Percentiles rank a stretch among this genome's conserved stretches.
phyloP scores from a whole-genome alignment of 2,113 vertebrate species.

The Cettia cetti region DNA sequence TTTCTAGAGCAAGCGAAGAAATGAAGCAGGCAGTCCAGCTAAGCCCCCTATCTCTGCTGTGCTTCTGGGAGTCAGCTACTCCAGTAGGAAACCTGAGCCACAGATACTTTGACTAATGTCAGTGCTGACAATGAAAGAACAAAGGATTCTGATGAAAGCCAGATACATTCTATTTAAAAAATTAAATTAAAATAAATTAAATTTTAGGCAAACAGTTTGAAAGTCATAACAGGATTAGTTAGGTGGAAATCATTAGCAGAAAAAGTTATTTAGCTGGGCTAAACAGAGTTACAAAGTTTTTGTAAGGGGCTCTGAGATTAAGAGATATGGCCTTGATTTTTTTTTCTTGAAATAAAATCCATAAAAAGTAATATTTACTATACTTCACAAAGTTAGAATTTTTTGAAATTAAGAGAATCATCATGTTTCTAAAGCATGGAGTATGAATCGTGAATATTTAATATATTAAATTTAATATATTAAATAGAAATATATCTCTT shows the following conservation, averaged over 20 bases:
- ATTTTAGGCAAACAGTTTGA: neutral
- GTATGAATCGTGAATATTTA: neutral
- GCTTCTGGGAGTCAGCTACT: neutral
- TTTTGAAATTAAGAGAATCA: neutral
- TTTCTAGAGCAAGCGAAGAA: neutral
- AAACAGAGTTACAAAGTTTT: neutral
- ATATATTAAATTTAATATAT: neutral
- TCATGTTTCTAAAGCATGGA: neutral
- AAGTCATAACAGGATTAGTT: neutral
- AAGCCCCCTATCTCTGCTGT: neutral
- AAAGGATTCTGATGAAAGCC: neutral
- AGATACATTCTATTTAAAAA: neutral
- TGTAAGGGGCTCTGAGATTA: neutral
- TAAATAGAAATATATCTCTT: neutral
- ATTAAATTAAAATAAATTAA: neutral
- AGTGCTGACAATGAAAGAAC: neutral
- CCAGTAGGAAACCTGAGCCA: neutral
- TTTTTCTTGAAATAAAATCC: neutral
- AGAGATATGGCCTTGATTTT: neutral
- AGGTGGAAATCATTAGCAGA: neutral
- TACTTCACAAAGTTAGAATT: neutral
- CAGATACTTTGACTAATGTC: neutral
- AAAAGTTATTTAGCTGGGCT: neutral
- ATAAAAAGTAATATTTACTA: neutral
- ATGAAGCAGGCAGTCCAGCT: neutral